Percentiles rank a stretch among this genome's conserved stretches.
Conservation (phyloP, 2,113 vertebrate genomes). For the Gallinago undulata region DNA sequence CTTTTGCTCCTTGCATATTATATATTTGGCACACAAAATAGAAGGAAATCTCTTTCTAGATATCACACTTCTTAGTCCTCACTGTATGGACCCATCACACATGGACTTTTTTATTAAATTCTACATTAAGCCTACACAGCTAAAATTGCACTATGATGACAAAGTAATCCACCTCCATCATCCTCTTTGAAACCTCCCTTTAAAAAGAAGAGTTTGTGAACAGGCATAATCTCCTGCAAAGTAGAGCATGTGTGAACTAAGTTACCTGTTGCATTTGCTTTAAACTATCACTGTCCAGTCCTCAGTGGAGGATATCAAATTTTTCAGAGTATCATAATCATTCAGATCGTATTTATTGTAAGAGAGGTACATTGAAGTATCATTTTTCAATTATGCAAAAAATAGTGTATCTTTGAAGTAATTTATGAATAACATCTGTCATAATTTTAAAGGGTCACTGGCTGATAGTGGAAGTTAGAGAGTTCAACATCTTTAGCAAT, state of each 20-base stretch:
- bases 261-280: neutral
- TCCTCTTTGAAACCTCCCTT: neutral
- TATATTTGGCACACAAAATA: neutral
- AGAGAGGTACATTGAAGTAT: neutral
- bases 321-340: neutral
- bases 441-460: neutral
- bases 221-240: neutral
- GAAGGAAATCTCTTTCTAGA: neutral
- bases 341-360: neutral
- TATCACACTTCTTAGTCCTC: neutral
- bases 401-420: neutral
- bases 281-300: neutral
- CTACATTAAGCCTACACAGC: neutral
- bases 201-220: neutral
- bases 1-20: neutral
- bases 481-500: neutral
- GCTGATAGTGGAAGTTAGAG: neutral
- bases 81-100: neutral
- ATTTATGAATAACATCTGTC: neutral
- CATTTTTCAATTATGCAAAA: neutral
- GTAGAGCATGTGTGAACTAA: neutral
- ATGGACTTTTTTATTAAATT: neutral
- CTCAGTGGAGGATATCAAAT: neutral
- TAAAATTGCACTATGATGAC: neutral
- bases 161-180: neutral